Base-by-base conservation (phyloP, 2,113 vertebrate species). In the Ceyx cyanopectus region DNA sequence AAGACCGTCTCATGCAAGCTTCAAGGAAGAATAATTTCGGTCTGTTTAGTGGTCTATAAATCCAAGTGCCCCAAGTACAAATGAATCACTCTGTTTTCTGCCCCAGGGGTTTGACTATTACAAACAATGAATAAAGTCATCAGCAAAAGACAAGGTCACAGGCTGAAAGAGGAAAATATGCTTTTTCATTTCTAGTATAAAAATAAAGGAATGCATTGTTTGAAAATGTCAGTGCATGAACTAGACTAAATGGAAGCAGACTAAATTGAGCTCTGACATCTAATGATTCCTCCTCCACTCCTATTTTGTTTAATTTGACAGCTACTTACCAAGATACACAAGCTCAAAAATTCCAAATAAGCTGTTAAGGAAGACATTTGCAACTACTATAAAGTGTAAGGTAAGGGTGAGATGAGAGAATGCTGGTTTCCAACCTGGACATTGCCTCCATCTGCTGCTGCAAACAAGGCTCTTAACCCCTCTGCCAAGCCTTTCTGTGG, bases 51-150 rank as follows among this genome's bases (percentile, higher is more conserved):
- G 79, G 81, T 94, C 95, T 95, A 43, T 95, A 96, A 95, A 96
- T 95, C 80, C 96, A 89, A 95, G 85, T 93, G 85, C 68, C 93
- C 92, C 68, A 83, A 93, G 89, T 92, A 94, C 85, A 85, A 90
- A 96, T 96, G 91, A 97, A 96, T 96, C 91, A 93, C 78, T 96
- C 89, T 93, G 68, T 89, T 96, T 93, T 95, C 67, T 95, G 94
- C 95, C 93, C 91, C 83, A 76, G 91, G 95, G 95, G 48, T 32
- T 76, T 95, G 83, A 77, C 89, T 94, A 94, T 89, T 95, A 37
- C 89, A 95, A 95, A 97, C 96, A 97, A 96, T 94, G 97, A 93
- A 93, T 96, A 95, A 96, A 96, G 89, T 96, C 95, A 96, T 91
- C 86, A 81, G 95, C 60, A 85, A 63, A 90, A 93, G 90, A 83